Percentiles rank a stretch among this genome's conserved stretches.
Evolutionary conservation across 1,140 invertebrate species (phyloP).

Genomic region (Solenopsis invicta): DNA sequence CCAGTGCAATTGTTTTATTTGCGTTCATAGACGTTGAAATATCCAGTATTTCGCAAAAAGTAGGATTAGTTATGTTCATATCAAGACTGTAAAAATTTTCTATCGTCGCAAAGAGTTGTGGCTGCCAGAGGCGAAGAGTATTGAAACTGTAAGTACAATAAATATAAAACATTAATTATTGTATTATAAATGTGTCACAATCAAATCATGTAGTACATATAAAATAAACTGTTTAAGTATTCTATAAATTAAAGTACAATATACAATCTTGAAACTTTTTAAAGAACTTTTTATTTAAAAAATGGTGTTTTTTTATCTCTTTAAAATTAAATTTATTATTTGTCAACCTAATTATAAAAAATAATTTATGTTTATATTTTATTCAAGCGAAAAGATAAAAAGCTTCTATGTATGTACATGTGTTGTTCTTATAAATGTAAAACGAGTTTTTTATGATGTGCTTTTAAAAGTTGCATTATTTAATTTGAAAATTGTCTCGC

Average conservation of each 20-base stretch:
- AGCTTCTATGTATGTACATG: not conserved
- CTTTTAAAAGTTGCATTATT: not conserved
- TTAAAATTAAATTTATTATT: too few relatives aligned
- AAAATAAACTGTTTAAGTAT: not conserved
- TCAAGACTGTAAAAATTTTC: conserved; percentile 72
- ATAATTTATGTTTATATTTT: not conserved
- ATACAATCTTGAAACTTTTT: not conserved
- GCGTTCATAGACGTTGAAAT: conserved; percentile 38
- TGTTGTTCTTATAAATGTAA: not conserved
- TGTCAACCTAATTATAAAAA: not conserved
- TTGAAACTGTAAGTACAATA: conserved; percentile 85
- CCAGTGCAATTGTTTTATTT: not conserved
- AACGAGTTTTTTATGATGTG: not conserved
- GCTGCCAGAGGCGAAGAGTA: conserved; percentile 88
- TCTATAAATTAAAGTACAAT: not conserved
- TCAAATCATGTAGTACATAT: not conserved
- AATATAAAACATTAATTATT: conserved; percentile 75
- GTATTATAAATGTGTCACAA: not conserved
- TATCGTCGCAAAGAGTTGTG: conserved; percentile 89
- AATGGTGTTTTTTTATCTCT: not conserved
- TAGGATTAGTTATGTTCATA: conserved; percentile 49
- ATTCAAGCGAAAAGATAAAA: conserved; percentile 12
- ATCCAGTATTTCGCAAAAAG: conserved; percentile 82
- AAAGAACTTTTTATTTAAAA: not conserved
- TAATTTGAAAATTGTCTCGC: not conserved